Conservation (phyloP, 2,797 vertebrate species). For the Cyprinella venusta region DNA sequence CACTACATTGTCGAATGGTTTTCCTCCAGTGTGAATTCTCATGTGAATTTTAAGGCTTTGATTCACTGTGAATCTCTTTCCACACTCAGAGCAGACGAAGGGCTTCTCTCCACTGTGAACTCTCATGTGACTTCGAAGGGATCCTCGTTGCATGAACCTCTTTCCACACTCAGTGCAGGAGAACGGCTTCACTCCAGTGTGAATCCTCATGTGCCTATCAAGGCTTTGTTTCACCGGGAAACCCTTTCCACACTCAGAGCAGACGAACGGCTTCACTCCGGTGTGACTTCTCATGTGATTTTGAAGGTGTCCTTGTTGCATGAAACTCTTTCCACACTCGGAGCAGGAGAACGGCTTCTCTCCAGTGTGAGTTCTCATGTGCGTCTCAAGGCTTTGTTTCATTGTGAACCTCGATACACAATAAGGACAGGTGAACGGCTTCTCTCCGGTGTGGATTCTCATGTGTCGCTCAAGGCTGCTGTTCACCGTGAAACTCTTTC, state of each 20-base stretch:
- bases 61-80: not conserved
- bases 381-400: too few relatives aligned
- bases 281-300: too few relatives aligned
- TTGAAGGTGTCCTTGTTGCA: too few relatives aligned
- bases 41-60: not conserved
- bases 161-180: not conserved
- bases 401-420: not conserved
- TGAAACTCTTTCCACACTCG: too few relatives aligned
- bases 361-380: too few relatives aligned
- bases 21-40: too few relatives aligned
- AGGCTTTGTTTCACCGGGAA: not conserved
- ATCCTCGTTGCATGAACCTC: not conserved
- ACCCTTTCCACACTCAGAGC: too few relatives aligned
- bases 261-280: too few relatives aligned
- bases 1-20: not conserved
- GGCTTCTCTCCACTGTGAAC: not conserved
- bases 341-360: too few relatives aligned
- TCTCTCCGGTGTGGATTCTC: slow-evolving; percentile 4
- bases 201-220: not conserved
- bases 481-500: not conserved
- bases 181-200: not conserved
- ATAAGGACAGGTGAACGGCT: not conserved
- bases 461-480: not conserved
- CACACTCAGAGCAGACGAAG: not conserved
- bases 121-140: not conserved